Conservation (phyloP, 2,888 invertebrate genomes). For the Oeneis ivallda region DNA sequence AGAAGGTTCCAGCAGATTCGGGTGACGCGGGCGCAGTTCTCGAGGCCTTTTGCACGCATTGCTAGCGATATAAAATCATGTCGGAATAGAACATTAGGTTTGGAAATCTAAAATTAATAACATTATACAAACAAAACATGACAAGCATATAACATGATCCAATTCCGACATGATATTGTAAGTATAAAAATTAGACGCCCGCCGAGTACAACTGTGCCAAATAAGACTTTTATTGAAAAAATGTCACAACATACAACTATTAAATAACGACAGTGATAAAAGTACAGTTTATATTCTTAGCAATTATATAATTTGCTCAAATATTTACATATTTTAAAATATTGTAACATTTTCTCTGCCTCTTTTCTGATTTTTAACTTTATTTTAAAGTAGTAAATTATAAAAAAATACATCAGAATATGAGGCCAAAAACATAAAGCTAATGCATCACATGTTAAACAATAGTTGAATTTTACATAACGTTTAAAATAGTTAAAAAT, state of each 20-base stretch:
- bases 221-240: slow-evolving; percentile 42
- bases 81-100: slow-evolving; percentile 55
- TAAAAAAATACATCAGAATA: slow-evolving; percentile 13
- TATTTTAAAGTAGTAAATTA: background rate
- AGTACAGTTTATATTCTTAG: background rate
- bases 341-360: slow-evolving; percentile 23
- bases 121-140: background rate
- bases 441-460: slow-evolving; percentile 26
- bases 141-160: slow-evolving; percentile 36
- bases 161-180: slow-evolving; percentile 67
- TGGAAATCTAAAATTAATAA: background rate
- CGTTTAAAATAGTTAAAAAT: too few relatives aligned
- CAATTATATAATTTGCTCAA: background rate
- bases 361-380: background rate
- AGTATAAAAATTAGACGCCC: slow-evolving; percentile 63
- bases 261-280: background rate
- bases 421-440: slow-evolving; percentile 12
- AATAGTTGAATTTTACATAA: too few relatives aligned
- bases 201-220: slow-evolving; percentile 64
- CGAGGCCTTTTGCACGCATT: slow-evolving; percentile 77
- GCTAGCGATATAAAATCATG: slow-evolving; percentile 70
- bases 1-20: slow-evolving; percentile 66
- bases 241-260: slow-evolving; percentile 19
- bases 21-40: slow-evolving; percentile 63
- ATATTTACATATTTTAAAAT: background rate